Base-by-base conservation (phyloP, 1,140 invertebrate genomes). In the Drosophila simulans region DNA sequence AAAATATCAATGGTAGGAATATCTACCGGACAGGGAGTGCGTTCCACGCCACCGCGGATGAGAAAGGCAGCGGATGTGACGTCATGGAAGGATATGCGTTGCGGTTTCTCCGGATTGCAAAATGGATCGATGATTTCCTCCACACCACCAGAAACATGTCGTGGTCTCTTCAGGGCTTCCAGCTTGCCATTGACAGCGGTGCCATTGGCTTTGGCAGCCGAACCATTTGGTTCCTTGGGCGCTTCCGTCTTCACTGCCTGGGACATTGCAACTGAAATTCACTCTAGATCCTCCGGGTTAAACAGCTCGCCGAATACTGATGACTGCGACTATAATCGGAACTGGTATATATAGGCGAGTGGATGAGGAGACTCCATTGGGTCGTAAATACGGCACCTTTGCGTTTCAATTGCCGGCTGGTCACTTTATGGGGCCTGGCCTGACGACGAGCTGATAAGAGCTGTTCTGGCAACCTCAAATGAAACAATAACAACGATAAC, bases 11-110 rank as follows among this genome's bases (percentile, higher is more conserved):
- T 25, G 4, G 5, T 8, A 10, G 2, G 13, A 60, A 17, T 35
- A 60, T 57, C 94, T 94, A 98, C 97, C 77, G 95, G 95, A 91
- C 97, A 98, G 42, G 97, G 97, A 40, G 97, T 98, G 68, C 95
- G 94, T 43, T 96, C 93, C 46, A 98, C 95, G 13, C 97, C 97
- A 78, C 94, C 94, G 91, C 96, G 97, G 39, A 98, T 97, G 90
- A 97, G 96, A 91, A 96, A 98, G 0, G 97, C 96, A 0, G 98
- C 98, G 7, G 96, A 97, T 13, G 97, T 97, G 17, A 98, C 95
- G 91, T 98, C 97, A 85, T 97, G 95, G 92, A 98, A 98, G 4
- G 94, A 94, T 17, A 98, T 95, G 66, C 93, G 94, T 34, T 94
- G 93, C 1, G 97, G 97, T 46, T 95, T 94, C 0, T 95, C 94